Conservation (phyloP, 2,888 invertebrate genomes). For the Nowickia ferox region DNA sequence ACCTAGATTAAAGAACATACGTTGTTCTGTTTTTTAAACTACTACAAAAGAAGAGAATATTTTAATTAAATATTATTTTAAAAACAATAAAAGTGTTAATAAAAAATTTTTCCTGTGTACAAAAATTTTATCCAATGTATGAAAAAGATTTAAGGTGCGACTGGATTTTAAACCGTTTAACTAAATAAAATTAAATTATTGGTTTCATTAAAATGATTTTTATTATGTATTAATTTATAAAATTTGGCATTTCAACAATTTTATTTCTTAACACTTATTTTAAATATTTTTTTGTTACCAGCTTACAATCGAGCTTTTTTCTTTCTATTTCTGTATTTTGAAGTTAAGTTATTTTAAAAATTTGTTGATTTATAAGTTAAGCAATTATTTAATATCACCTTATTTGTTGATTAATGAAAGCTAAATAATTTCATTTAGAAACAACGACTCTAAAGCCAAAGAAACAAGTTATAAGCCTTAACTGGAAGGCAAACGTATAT, state of each 20-base stretch:
- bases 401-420: too few species aligned
- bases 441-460: too few species aligned
- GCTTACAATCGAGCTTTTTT: background rate
- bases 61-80: too few species aligned
- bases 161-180: conserved; percentile 15
- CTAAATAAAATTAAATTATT: conserved; percentile 31
- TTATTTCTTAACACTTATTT: background rate
- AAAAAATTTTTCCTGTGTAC: too few species aligned
- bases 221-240: conserved; percentile 12
- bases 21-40: too few species aligned
- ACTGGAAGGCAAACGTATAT: too few species aligned
- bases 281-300: background rate
- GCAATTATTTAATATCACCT: background rate
- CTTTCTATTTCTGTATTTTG: background rate
- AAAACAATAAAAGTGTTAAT: too few species aligned
- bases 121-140: background rate
- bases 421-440: too few species aligned
- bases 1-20: too few species aligned
- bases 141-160: background rate
- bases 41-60: too few species aligned
- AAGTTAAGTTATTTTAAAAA: background rate
- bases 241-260: conserved; percentile 16
- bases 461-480: too few species aligned
- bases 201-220: conserved; percentile 18
- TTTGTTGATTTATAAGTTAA: background rate